Conservation (phyloP, 2,797 vertebrate genomes). For the Tragelaphus eurycerus region DNA sequence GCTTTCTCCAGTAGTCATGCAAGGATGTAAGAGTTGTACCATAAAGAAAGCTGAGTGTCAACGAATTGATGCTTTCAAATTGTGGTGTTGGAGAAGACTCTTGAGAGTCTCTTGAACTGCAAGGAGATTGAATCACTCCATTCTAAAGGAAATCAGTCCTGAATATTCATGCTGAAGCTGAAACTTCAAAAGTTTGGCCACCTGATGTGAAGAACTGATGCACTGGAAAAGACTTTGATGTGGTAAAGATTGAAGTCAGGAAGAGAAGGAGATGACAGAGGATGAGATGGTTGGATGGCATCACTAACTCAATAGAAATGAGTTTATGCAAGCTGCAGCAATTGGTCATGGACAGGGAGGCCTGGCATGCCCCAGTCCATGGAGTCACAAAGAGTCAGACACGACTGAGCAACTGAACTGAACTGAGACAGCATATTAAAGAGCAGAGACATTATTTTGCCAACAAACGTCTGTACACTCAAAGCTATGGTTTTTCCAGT, state of each 20-base stretch:
- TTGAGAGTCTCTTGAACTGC: not conserved
- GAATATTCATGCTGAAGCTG: not conserved
- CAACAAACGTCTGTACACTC: not conserved
- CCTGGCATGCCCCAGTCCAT: not conserved
- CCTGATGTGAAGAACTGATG: not conserved
- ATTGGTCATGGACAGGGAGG: not conserved
- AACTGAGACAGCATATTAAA: not conserved
- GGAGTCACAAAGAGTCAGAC: not conserved
- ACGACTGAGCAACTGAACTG: not conserved
- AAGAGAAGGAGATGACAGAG: not conserved
- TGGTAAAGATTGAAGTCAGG: not conserved
- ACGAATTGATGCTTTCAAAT: not conserved
- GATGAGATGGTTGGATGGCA: not conserved
- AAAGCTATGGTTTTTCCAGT: not conserved
- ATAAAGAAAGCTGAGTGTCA: fast-evolving
- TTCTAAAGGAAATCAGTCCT: not conserved
- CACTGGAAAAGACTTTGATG: not conserved
- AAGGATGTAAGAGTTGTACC: not conserved
- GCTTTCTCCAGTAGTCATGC: not conserved
- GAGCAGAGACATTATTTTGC: not conserved
- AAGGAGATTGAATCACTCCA: not conserved
- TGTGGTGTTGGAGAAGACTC: not conserved
- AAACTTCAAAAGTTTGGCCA: not conserved
- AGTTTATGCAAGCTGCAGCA: not conserved
- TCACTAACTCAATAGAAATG: not conserved